phyloP scores from a whole-genome alignment of 2,113 vertebrate genomes.

The Phoxinus phoxinus region DNA sequence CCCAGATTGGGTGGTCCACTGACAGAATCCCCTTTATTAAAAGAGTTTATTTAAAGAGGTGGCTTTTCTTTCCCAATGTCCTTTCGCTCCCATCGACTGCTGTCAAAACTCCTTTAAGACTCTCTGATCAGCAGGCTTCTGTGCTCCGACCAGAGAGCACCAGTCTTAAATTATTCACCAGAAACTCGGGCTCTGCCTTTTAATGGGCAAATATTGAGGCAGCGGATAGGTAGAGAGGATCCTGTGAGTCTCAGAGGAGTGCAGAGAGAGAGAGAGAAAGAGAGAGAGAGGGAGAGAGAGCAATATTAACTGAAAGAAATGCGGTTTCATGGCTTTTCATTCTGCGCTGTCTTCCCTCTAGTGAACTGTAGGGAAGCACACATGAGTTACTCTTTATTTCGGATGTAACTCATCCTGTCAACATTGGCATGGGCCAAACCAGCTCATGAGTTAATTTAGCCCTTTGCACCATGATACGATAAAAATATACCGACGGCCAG shows the following conservation, averaged over 20 bases:
- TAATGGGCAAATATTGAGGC: slow-evolving; percentile 60
- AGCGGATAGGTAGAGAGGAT: slow-evolving; percentile 57
- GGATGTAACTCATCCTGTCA: slow-evolving; percentile 55
- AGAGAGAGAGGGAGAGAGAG: slow-evolving; percentile 52
- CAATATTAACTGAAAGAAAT: slow-evolving; percentile 56
- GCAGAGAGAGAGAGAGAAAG: slow-evolving; percentile 43
- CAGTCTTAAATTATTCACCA: slow-evolving; percentile 59
- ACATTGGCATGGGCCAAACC: slow-evolving; percentile 30
- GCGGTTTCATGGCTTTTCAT: slow-evolving; percentile 60
- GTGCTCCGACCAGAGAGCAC: slow-evolving; percentile 53
- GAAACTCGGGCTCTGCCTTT: slow-evolving; percentile 54
- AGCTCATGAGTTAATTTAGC: slow-evolving; percentile 36
- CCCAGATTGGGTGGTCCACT: slow-evolving; percentile 34
- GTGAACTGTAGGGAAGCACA: slow-evolving; percentile 57
- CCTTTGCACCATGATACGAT: background rate
- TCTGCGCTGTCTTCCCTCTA: slow-evolving; percentile 45
- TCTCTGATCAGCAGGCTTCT: slow-evolving; percentile 61
- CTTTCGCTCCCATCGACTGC: slow-evolving; percentile 45
- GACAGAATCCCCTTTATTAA: slow-evolving; percentile 11
- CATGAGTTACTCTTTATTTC: slow-evolving; percentile 56
- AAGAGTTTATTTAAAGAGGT: slow-evolving; percentile 2
- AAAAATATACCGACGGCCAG: background rate
- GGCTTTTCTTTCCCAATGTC: slow-evolving; percentile 25
- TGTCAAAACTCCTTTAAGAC: slow-evolving; percentile 58
- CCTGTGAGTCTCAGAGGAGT: slow-evolving; percentile 49